Evolutionary conservation across 2,797 vertebrate species (phyloP).

Genomic region (Meriones psammophilus): DNA sequence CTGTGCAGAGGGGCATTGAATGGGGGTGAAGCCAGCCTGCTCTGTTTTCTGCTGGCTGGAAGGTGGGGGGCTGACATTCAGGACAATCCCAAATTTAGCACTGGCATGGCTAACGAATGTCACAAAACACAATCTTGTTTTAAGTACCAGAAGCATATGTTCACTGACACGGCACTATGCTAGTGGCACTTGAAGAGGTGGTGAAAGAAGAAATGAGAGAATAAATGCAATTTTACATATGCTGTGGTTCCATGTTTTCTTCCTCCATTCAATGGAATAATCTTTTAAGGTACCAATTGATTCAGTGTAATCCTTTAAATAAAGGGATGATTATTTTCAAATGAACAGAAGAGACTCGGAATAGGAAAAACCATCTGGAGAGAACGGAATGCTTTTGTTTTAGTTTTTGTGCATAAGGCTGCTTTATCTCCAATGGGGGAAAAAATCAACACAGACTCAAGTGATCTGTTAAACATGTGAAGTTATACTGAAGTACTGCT

Average conservation of each 20-base stretch:
- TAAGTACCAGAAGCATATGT: slow-evolving; percentile 87
- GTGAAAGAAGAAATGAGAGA: neutral
- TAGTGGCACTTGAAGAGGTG: slow-evolving; percentile 75
- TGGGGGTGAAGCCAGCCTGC: slow-evolving; percentile 79
- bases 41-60: slow-evolving; percentile 75
- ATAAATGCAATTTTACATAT: slow-evolving; percentile 20
- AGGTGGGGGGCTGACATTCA: slow-evolving; percentile 77
- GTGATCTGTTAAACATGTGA: neutral
- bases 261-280: slow-evolving; percentile 9
- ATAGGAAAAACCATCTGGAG: neutral
- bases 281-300: slow-evolving; percentile 64
- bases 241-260: neutral
- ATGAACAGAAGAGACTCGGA: slow-evolving; percentile 3
- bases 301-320: slow-evolving; percentile 69
- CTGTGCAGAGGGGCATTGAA: slow-evolving; percentile 80
- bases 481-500: neutral
- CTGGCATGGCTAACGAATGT: slow-evolving; percentile 81
- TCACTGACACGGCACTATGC: slow-evolving; percentile 83
- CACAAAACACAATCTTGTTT: slow-evolving; percentile 87
- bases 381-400: neutral
- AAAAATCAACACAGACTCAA: neutral
- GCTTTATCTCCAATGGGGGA: neutral
- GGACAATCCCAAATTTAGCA: slow-evolving; percentile 78
- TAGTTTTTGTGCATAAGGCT: neutral
- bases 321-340: slow-evolving; percentile 68